Conservation (phyloP, 1,140 invertebrate species). For the Aphis craccivora region DNA sequence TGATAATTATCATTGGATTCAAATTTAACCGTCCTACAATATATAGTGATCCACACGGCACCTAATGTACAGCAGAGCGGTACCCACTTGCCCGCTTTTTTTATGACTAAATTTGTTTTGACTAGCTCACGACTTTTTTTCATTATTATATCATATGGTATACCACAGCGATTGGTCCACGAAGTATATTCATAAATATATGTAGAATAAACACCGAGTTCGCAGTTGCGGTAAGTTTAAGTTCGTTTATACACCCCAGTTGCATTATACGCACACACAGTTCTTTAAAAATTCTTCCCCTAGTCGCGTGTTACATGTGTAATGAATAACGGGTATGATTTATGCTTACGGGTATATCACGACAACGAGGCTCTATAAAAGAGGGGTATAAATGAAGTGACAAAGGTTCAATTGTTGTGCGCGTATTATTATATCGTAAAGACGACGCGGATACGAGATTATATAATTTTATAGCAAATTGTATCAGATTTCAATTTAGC, state of each 20-base stretch:
- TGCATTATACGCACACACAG: neutral
- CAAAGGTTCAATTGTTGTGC: neutral
- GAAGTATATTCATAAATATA: neutral
- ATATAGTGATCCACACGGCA: too few relatives aligned
- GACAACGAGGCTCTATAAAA: neutral
- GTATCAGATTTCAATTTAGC: conserved; percentile 32
- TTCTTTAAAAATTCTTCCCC: neutral
- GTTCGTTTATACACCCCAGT: neutral
- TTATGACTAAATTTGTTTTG: too few relatives aligned
- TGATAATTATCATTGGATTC: too few relatives aligned
- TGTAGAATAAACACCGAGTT: neutral
- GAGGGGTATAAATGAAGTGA: neutral
- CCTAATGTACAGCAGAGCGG: too few relatives aligned
- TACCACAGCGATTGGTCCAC: neutral
- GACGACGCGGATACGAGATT: neutral
- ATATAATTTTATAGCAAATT: neutral
- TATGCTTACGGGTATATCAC: neutral
- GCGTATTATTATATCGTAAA: neutral
- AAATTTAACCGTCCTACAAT: too few relatives aligned
- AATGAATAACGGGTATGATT: neutral
- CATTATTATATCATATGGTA: neutral
- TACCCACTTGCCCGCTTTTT: too few relatives aligned
- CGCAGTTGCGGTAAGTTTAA: neutral
- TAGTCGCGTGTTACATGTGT: neutral
- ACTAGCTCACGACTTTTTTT: neutral